Conservation (phyloP, 2,888 invertebrate genomes). For the Polyommatus icarus region DNA sequence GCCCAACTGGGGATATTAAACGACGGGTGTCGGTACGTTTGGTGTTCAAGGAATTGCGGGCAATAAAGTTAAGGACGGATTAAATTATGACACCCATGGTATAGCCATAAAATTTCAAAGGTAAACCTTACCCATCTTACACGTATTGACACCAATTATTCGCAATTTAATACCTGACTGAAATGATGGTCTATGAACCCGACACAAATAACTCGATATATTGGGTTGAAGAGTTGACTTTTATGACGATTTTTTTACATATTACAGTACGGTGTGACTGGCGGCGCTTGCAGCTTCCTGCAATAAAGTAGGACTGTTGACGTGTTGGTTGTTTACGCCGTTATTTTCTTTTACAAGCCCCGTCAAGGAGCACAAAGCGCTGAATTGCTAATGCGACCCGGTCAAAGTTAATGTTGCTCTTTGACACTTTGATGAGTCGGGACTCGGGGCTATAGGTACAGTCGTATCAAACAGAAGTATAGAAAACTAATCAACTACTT, state of each 20-base stretch:
- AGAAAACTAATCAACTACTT: not conserved
- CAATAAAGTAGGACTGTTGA: constrained; percentile 35
- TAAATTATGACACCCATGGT: constrained; percentile 1
- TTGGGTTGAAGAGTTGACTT: too few species aligned
- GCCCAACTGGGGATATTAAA: constrained; percentile 21
- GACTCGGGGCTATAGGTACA: not conserved
- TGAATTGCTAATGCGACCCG: constrained; percentile 4
- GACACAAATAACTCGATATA: too few species aligned
- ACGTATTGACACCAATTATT: too few species aligned
- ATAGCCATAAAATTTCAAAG: not conserved
- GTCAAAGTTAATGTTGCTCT: constrained; percentile 16
- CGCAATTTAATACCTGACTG: too few species aligned
- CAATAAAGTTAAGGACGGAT: not conserved
- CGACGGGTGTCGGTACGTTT: not conserved
- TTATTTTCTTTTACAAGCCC: constrained; percentile 41
- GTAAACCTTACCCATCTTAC: not conserved
- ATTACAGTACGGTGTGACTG: constrained; percentile 36
- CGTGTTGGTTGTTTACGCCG: constrained; percentile 39
- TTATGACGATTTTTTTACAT: not conserved
- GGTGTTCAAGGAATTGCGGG: not conserved
- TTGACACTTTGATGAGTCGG: not conserved
- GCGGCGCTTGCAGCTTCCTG: constrained; percentile 34
- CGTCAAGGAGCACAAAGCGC: constrained; percentile 36
- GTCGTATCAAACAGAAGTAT: not conserved
- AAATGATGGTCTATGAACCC: too few species aligned